These are phyloP conservation scores for Python bivittatus DNA, from an alignment of 2,113 vertebrate genomes.

Conservation along the genomic window DNA sequence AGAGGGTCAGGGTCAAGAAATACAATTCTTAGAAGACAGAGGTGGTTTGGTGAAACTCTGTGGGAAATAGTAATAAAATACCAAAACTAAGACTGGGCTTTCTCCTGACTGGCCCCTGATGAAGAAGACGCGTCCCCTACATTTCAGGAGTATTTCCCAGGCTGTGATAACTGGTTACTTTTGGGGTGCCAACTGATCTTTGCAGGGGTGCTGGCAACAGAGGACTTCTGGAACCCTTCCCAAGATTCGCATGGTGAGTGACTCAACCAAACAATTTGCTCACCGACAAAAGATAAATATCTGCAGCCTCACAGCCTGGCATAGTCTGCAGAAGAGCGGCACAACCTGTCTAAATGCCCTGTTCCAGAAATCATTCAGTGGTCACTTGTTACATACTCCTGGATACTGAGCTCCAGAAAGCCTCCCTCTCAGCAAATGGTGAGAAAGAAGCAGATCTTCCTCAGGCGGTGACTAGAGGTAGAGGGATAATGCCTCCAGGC, in stretches of 20 bases:
- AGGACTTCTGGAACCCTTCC: neutral
- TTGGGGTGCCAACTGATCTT: neutral
- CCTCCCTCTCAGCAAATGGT: fast-evolving
- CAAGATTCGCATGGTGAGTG: neutral
- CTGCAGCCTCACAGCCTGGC: neutral
- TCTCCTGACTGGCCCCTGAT: neutral
- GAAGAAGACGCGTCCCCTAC: neutral
- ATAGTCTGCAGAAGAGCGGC: neutral
- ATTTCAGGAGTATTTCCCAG: neutral
- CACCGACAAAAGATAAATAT: neutral
- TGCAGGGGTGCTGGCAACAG: no score
- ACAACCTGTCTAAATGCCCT: no score
- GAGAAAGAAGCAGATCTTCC: neutral
- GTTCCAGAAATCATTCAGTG: neutral
- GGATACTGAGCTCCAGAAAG: neutral
- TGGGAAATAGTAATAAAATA: neutral
- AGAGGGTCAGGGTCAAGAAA: neutral
- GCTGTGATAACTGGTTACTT: neutral
- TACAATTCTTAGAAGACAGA: neutral
- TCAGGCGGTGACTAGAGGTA: no score
- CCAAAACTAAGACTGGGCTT: neutral
- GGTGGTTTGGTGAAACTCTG: neutral
- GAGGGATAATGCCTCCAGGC: neutral
- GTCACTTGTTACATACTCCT: no score
- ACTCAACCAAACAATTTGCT: neutral